Base-by-base conservation (phyloP, 2,797 vertebrate species). In the Pseudomugil gertrudae region DNA sequence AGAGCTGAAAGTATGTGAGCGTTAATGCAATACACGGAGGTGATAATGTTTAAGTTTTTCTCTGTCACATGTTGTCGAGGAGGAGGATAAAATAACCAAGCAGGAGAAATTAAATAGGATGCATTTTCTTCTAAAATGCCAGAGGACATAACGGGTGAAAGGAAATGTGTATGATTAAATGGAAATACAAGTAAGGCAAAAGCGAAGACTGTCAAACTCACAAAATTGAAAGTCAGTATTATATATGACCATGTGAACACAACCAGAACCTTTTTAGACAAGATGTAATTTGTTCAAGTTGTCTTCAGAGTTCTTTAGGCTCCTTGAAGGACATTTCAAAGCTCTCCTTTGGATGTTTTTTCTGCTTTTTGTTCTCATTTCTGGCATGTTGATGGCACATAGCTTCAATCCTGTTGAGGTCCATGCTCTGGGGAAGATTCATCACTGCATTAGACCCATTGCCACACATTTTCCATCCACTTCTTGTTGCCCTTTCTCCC, bases 1-100 rank as follows among this genome's bases (percentile, higher is more conserved):
- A 23, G 47, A 68, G 47, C 66, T 47, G 47, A 68, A 69, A 79
- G 63, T 32, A 35, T 14, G 32, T 0, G 4, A 53, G 30, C 9
- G 48, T 29, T 66, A 9, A 69, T 45, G 43, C 29, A 32, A 32
- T 43, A 0, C 24, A n/a, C 27, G 21, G 36, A 54, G 61, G 66
- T 60, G 24, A 10, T 53, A 36, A 33, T 56, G 10, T 43, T 38
- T 4, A 59, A 59, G 69, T 59, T 60, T 53, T 45, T n/a, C 57
- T 68, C 11, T n/a, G 27, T 27, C 15, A 33, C 11, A 68, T 32
- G 40, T 59, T 53, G 35, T 33, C 23, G 30, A 51, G 27, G 5
- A 17, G 5, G 8, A n/a, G 5, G 4, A 17, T 43, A 13, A 54
- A 68, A 35, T 2, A 14, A 1, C 0, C 2, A 23, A 45, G 40